These are phyloP conservation scores for Cyclargus thomasi DNA, from an alignment of 1,140 invertebrate species.

Conservation along the genomic window DNA sequence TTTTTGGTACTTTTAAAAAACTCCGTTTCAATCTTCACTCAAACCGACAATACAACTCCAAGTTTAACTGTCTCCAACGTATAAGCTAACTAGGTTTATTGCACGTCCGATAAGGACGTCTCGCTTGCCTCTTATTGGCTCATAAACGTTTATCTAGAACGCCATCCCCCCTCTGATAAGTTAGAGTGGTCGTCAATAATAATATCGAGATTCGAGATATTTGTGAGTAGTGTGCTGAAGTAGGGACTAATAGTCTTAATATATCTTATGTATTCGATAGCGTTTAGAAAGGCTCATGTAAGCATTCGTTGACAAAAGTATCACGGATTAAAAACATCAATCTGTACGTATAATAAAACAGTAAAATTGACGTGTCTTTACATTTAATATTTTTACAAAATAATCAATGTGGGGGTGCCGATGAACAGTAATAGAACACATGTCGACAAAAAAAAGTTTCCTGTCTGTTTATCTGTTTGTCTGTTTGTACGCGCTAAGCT, in stretches of 20 bases:
- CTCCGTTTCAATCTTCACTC: neutral
- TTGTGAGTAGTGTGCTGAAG: neutral
- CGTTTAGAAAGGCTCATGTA: no score
- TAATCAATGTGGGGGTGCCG: no score
- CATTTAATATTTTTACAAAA: no score
- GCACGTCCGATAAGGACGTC: slow-evolving; percentile 44
- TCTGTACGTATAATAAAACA: no score
- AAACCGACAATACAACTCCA: slow-evolving; percentile 25
- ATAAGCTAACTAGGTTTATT: slow-evolving; percentile 34
- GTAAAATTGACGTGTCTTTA: no score
- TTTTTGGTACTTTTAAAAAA: no score
- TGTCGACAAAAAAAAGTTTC: no score
- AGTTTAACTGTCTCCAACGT: slow-evolving; percentile 34
- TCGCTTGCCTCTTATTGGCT: slow-evolving; percentile 60
- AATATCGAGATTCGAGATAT: neutral
- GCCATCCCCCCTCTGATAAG: slow-evolving; percentile 31
- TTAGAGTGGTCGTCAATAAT: neutral
- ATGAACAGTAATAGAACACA: no score
- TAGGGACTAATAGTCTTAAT: neutral
- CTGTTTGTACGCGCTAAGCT: no score
- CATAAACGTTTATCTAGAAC: slow-evolving; percentile 67
- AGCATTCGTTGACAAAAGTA: no score
- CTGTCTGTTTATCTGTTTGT: no score
- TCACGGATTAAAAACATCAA: no score
- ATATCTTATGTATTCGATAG: neutral